Percentiles rank a stretch among this genome's conserved stretches.
These are phyloP conservation scores for Brachyptera putata DNA, from an alignment of 2,888 invertebrate genomes.

Conservation along the genomic window DNA sequence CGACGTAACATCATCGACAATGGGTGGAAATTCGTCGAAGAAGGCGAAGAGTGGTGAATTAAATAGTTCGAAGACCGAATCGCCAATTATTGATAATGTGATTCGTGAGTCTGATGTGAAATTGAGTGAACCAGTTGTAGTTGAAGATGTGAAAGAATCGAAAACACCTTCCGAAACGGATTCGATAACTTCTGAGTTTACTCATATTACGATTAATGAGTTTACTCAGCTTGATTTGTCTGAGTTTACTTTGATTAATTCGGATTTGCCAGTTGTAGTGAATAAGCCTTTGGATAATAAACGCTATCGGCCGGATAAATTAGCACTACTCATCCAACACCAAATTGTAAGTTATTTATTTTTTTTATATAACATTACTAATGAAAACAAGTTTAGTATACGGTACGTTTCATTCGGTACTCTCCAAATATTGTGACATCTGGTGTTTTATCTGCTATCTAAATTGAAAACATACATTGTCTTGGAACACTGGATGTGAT, in stretches of 20 bases:
- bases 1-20: neutral
- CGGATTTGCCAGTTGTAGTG: neutral
- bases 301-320: conserved; percentile 2
- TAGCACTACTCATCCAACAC: neutral
- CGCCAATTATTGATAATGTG: neutral
- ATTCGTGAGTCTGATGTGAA: neutral
- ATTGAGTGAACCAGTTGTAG: neutral
- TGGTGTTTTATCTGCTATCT: no score
- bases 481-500: no score
- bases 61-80: neutral
- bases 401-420: no score
- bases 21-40: conserved; percentile 5
- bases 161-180: conserved; percentile 9
- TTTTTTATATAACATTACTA: no score
- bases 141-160: neutral
- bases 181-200: conserved; percentile 13
- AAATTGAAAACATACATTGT: no score
- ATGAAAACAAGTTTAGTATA: no score
- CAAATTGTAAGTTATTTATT: conserved; percentile 8
- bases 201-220: neutral
- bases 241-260: neutral
- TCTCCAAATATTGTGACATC: no score
- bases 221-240: conserved; percentile 3
- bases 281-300: neutral
- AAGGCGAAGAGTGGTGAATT: neutral